Evolutionary conservation across 2,113 vertebrate genomes (phyloP).

Genomic region (Petroica traversi): DNA sequence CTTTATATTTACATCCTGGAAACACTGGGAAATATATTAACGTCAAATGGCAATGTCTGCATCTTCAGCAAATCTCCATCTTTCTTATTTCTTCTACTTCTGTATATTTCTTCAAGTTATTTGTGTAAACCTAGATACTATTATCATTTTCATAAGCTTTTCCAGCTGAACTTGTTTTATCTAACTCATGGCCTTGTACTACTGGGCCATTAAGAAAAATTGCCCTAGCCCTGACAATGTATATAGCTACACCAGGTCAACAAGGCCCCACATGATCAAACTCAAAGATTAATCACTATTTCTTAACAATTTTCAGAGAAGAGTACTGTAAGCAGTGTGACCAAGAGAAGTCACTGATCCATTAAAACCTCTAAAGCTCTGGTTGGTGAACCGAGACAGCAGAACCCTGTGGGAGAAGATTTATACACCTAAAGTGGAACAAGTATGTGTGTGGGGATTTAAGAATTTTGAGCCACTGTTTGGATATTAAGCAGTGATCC

Average conservation of each 20-base stretch:
- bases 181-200: not conserved
- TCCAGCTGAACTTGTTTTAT: not conserved
- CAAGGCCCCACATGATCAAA: not conserved
- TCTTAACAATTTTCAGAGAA: not conserved
- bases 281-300: not conserved
- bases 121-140: not conserved
- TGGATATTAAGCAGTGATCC: not conserved
- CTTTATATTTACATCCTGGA: slow-evolving; percentile 7
- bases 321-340: not conserved
- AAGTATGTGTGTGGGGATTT: rapidly evolving
- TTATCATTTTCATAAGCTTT: not conserved
- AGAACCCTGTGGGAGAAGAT: not conserved
- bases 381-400: not conserved
- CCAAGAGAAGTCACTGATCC: not conserved
- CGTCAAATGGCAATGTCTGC: slow-evolving; percentile 1
- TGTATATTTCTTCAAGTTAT: slow-evolving; percentile 15
- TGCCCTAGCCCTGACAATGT: not conserved
- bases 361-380: not conserved
- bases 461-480: not conserved
- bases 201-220: slow-evolving; percentile 10
- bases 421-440: not conserved
- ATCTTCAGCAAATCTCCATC: not conserved
- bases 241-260: not conserved
- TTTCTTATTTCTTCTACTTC: too few species aligned
- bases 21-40: not conserved